Percentiles rank a stretch among this genome's conserved stretches.
Conservation (phyloP, 2,888 invertebrate species). For the Oscheius myriophilus region DNA sequence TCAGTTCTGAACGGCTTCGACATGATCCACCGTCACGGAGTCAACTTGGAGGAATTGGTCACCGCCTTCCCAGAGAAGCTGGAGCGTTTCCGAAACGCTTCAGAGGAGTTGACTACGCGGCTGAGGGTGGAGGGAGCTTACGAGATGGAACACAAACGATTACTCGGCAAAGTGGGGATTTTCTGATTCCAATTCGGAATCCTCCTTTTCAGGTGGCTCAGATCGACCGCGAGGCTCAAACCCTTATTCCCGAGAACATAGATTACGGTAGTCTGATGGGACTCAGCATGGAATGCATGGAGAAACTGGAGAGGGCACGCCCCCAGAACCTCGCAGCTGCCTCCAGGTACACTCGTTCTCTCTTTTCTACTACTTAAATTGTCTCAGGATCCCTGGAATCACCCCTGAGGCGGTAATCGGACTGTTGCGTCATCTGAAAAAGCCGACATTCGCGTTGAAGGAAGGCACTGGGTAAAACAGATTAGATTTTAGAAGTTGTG, state of each 20-base stretch:
- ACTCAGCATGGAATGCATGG: conserved; percentile 78
- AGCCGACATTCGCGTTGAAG: conserved; percentile 6
- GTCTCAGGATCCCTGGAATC: conserved; percentile 55
- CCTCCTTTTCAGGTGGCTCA: conserved; percentile 40
- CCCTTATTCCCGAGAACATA: conserved; percentile 57
- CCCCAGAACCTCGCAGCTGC: conserved; percentile 70
- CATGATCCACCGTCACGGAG: conserved; percentile 55
- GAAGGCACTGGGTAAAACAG: not conserved
- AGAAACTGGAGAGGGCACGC: conserved; percentile 63
- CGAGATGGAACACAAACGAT: conserved; percentile 47
- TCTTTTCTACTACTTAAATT: not conserved
- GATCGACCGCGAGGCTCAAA: conserved; percentile 56
- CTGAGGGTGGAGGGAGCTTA: conserved; percentile 55
- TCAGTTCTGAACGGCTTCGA: conserved; percentile 56
- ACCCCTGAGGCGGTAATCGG: conserved; percentile 62
- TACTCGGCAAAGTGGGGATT: conserved; percentile 46
- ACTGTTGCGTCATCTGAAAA: conserved; percentile 50
- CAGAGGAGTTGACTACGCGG: conserved; percentile 41
- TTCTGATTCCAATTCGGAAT: not conserved
- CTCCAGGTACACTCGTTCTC: conserved; percentile 38
- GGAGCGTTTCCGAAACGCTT: conserved; percentile 18
- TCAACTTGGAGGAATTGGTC: conserved; percentile 39
- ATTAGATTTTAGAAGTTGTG: not conserved
- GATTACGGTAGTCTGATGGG: conserved; percentile 71
- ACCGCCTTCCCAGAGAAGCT: conserved; percentile 24